Conservation (phyloP, 2,113 vertebrate species). For the Microcebus murinus region DNA sequence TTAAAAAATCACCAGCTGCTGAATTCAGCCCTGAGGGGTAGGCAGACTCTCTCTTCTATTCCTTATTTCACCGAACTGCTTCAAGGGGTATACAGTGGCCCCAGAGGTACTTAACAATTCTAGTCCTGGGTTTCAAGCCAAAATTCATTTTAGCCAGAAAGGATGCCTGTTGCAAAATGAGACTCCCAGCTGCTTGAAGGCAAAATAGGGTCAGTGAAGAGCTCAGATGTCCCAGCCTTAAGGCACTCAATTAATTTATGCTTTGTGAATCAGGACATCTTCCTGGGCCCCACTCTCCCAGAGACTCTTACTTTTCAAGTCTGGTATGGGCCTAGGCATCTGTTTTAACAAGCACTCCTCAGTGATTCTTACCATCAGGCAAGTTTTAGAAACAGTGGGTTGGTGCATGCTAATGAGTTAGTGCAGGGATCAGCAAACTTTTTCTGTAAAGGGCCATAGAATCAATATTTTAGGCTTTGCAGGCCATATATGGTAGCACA, state of each 20-base stretch:
- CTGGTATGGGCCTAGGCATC: background rate
- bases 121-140: conserved; percentile 58
- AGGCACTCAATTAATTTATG: conserved; percentile 56
- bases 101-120: conserved; percentile 67
- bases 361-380: conserved; percentile 17
- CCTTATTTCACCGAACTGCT: conserved; percentile 62
- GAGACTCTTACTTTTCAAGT: conserved; percentile 5
- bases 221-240: conserved; percentile 58
- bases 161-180: conserved; percentile 68
- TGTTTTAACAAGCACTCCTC: conserved; percentile 24
- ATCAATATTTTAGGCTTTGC: conserved; percentile 47
- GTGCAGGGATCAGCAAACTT: background rate
- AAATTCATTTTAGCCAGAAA: conserved; percentile 72
- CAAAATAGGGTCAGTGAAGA: conserved; percentile 69
- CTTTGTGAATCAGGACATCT: conserved; percentile 58
- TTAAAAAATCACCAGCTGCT: conserved; percentile 66
- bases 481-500: background rate
- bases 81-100: conserved; percentile 57
- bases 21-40: conserved; percentile 43
- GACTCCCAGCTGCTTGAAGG: conserved; percentile 58
- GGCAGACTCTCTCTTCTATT: conserved; percentile 48
- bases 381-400: conserved; percentile 25
- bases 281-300: background rate
- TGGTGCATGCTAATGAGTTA: conserved; percentile 31
- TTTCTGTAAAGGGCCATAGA: conserved; percentile 22